Percentiles rank a stretch among this genome's conserved stretches.
Evolutionary conservation across 1,140 invertebrate genomes (phyloP).

Genomic region (Magallana ariakensis): DNA sequence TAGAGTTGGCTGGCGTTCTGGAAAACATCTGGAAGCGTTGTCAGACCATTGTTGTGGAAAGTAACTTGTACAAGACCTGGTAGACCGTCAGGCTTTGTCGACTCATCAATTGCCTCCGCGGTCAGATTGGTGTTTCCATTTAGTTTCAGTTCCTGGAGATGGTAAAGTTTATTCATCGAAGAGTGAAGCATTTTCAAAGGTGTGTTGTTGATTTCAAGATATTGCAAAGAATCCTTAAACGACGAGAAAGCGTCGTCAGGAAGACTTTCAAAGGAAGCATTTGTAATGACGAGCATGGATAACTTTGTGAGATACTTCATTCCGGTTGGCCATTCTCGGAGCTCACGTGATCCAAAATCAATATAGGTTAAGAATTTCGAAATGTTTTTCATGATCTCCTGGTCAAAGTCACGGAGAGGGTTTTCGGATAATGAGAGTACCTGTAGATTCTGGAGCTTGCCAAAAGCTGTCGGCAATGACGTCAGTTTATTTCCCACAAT

Average conservation of each 20-base stretch:
- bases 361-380: conserved; percentile 38
- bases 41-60: conserved; percentile 29
- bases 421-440: conserved; percentile 26
- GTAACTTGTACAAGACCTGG: neutral
- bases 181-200: neutral
- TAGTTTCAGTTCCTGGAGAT: conserved; percentile 15
- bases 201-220: neutral
- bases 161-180: neutral
- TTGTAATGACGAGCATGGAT: neutral
- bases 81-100: neutral
- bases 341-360: conserved; percentile 35
- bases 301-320: neutral
- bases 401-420: conserved; percentile 23
- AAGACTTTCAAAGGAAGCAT: conserved; percentile 1
- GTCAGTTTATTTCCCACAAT: conserved; percentile 38
- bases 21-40: conserved; percentile 1
- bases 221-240: conserved; percentile 17
- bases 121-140: conserved; percentile 30
- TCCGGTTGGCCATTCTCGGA: conserved; percentile 14
- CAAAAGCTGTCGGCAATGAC: conserved; percentile 7
- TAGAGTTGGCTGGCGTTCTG: neutral
- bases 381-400: conserved; percentile 18
- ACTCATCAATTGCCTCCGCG: neutral
- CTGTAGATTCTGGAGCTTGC: neutral
- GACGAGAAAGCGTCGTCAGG: conserved; percentile 33